Base-by-base conservation (phyloP, 2,113 vertebrate species). In the Nannobrachium achirus region DNA sequence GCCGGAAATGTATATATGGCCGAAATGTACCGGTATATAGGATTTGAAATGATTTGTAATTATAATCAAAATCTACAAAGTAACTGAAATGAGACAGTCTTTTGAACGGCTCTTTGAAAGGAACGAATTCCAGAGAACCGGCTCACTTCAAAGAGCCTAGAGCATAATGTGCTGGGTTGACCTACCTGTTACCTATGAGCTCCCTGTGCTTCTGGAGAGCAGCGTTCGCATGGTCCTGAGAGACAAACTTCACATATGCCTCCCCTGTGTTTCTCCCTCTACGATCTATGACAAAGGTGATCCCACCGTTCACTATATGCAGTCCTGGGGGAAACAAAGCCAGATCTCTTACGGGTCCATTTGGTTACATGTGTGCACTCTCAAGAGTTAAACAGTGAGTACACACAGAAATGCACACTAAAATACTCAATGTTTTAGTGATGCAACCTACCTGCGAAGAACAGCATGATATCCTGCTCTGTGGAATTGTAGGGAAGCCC, bases 401-500 rank as follows among this genome's bases (percentile, higher is more conserved):
- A 4, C n/a, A n/a, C n/a, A n/a, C n/a, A n/a, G n/a, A n/a, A n/a
- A n/a, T n/a, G n/a, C n/a, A n/a, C n/a, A n/a, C n/a, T n/a, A n/a
- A n/a, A n/a, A n/a, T n/a, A n/a, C n/a, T n/a, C n/a, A n/a, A n/a
- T n/a, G n/a, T n/a, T n/a, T n/a, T n/a, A 14, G 40, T 19, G 10
- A 48, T 0, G 57, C 5, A 20, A 44, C 38, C 75, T 59, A 98
- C 97, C 97, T 91, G 93, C 69, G 48, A 99, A 99, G 74, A 99
- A 99, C 6, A 89, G 76, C 0, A 53, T 0, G 0, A 99, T 87
- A 20, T 99, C 96, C 0, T 88, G 87, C 71, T 96, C 89, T 0
- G 84, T 94, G 86, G 90, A 94, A 66, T 78, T 92, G 56, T 91
- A 99, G 0, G 98, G 96, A 52, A 99, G 93, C 8, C 98, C 98